Percentiles rank a stretch among this genome's conserved stretches.
Evolutionary conservation across 2,888 invertebrate genomes (phyloP).

Genomic region (Cheilosia impressa): DNA sequence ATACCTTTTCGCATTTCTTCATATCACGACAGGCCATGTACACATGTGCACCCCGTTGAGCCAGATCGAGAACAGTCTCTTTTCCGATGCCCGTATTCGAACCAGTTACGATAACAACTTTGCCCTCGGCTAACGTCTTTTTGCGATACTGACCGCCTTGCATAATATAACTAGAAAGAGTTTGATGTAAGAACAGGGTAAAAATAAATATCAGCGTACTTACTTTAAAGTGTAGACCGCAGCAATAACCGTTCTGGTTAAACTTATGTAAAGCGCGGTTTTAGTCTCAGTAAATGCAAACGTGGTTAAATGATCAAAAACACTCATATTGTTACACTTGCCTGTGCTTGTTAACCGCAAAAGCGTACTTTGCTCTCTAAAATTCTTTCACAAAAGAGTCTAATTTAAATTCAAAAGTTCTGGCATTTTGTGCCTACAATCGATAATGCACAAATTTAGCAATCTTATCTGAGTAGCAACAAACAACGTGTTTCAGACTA

Average conservation of each 20-base stretch:
- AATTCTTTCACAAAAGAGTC: too few relatives aligned
- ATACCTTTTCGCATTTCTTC: conserved; percentile 88
- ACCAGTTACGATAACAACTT: conserved; percentile 91
- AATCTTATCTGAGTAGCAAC: too few relatives aligned
- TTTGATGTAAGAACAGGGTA: not conserved
- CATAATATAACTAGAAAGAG: conserved; percentile 79
- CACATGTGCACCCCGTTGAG: conserved; percentile 90
- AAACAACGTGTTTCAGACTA: too few relatives aligned
- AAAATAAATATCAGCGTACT: conserved; percentile 11
- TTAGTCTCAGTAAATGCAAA: conserved; percentile 80
- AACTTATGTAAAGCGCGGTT: conserved; percentile 80
- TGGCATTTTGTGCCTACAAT: too few relatives aligned
- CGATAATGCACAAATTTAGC: too few relatives aligned
- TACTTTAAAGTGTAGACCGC: conserved; percentile 81
- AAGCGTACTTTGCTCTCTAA: too few relatives aligned
- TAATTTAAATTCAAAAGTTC: too few relatives aligned
- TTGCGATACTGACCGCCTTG: conserved; percentile 87
- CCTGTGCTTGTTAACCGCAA: not conserved
- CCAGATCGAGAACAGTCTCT: conserved; percentile 89
- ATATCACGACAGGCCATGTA: conserved; percentile 94
- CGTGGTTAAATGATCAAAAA: conserved; percentile 46
- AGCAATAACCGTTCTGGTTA: conserved; percentile 80
- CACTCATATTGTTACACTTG: not conserved
- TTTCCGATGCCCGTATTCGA: conserved; percentile 93
- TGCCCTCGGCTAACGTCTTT: conserved; percentile 85